A percentile compares a stretch with the other conserved stretches of the same genome.
Evolutionary conservation across 2,113 vertebrate species (phyloP).

Genomic region (Nothobranchius furzeri): DNA sequence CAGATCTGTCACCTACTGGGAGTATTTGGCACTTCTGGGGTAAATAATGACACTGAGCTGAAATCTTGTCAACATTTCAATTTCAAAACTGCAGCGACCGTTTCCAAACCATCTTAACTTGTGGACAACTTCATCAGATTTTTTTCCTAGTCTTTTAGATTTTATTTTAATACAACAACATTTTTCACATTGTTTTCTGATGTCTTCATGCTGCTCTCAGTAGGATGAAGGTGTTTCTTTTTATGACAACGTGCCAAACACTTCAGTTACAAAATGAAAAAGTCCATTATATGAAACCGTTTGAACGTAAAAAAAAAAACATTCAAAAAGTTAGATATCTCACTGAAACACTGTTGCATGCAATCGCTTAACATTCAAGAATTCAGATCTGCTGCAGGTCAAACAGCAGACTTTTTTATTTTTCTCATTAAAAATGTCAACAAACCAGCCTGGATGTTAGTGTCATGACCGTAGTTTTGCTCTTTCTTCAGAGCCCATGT

Average conservation of each 20-base stretch:
- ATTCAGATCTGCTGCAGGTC: constrained; percentile 11
- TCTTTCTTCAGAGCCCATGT: background rate
- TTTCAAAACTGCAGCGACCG: too few species aligned
- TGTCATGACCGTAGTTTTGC: background rate
- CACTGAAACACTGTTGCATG: constrained; percentile 38
- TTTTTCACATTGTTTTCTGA: background rate
- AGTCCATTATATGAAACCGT: constrained; percentile 34
- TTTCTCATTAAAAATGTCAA: constrained; percentile 2
- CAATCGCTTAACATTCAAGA: constrained; percentile 49
- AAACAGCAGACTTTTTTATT: background rate
- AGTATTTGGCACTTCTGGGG: background rate
- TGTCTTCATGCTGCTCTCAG: background rate
- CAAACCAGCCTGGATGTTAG: constrained; percentile 13
- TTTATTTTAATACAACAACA: background rate
- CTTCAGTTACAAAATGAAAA: constrained; percentile 23
- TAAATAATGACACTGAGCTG: too few species aligned
- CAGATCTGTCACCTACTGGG: background rate
- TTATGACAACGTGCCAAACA: constrained; percentile 21
- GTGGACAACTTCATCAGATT: too few species aligned
- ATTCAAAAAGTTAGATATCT: constrained; percentile 11
- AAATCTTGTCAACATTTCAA: too few species aligned
- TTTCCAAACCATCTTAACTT: too few species aligned
- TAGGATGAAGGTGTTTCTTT: background rate
- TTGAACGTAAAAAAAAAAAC: background rate
- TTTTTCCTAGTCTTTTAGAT: too few species aligned